Evolutionary conservation across 2,888 invertebrate species (phyloP).

Genomic region (Cryptocephalus primarius): DNA sequence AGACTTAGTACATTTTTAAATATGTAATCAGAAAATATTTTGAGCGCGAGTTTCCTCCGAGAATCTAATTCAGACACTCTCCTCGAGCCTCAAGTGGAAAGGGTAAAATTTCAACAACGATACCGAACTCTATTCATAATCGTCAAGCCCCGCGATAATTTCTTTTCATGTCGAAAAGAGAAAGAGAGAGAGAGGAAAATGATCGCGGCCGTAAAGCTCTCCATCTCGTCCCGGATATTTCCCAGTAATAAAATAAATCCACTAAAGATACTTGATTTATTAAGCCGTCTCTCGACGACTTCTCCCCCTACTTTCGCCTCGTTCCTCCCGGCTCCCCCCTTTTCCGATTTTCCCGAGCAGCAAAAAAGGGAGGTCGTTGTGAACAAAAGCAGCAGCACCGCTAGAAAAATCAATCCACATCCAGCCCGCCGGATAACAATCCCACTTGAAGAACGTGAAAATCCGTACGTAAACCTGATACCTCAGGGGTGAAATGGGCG

Average conservation of each 20-base stretch:
- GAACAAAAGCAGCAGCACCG: conserved; percentile 2
- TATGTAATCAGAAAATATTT: too few species aligned
- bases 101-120: too few species aligned
- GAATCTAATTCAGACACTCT: too few species aligned
- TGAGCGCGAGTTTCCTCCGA: too few species aligned
- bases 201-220: too few species aligned
- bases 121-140: too few species aligned
- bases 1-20: too few species aligned
- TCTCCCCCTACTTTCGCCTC: not conserved
- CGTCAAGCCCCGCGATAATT: too few species aligned
- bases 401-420: conserved; percentile 25
- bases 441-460: conserved; percentile 24
- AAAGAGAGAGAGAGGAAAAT: too few species aligned
- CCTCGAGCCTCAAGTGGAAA: too few species aligned
- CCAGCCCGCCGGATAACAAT: conserved; percentile 23
- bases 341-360: conserved; percentile 1
- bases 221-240: too few species aligned
- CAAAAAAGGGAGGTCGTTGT: conserved; percentile 5
- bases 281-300: not conserved
- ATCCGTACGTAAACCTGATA: conserved; percentile 31
- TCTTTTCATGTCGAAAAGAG: too few species aligned
- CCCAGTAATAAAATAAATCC: not conserved
- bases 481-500: conserved; percentile 30
- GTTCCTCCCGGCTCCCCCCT: not conserved
- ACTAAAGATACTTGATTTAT: conserved; percentile 7